A percentile compares a stretch with the other conserved stretches of the same genome.
Evolutionary conservation across 2,797 vertebrate genomes (phyloP).

Genomic region (Sebastes reedi): DNA sequence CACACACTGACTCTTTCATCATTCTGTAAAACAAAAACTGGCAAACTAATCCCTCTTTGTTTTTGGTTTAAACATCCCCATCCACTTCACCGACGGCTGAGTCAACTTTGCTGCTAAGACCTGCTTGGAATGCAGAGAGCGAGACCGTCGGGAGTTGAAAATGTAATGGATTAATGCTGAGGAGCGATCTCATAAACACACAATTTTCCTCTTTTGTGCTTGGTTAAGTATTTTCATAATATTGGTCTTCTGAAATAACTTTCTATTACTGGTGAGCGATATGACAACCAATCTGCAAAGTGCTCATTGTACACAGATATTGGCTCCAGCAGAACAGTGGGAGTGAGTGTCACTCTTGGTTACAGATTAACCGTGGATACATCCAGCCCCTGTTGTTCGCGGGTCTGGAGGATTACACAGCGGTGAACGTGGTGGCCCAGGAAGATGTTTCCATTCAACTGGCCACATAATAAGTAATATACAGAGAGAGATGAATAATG

Average conservation of each 20-base stretch:
- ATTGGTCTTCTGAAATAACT: constrained; percentile 29
- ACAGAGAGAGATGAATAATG: constrained; percentile 4
- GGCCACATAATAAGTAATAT: constrained; percentile 8
- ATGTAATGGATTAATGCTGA: constrained; percentile 22
- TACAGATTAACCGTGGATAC: constrained; percentile 43
- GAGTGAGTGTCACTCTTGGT: constrained; percentile 35
- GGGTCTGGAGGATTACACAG: constrained; percentile 55
- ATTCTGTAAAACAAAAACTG: constrained; percentile 27
- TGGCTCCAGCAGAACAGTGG: constrained; percentile 14
- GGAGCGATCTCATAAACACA: constrained; percentile 11
- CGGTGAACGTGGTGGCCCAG: constrained; percentile 2
- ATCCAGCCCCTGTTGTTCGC: constrained; percentile 31
- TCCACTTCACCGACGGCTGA: constrained; percentile 13
- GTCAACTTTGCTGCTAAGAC: constrained; percentile 31
- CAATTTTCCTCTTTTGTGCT: constrained; percentile 26
- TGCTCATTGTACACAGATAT: constrained; percentile 19
- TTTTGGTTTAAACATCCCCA: constrained; percentile 11
- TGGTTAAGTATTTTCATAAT: constrained; percentile 34
- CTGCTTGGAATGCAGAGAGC: constrained; percentile 20
- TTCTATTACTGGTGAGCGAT: constrained; percentile 17
- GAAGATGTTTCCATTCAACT: constrained; percentile 22
- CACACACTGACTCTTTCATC: constrained; percentile 26
- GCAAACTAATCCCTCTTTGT: constrained; percentile 22
- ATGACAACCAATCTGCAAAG: constrained; percentile 31
- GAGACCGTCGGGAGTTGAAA: neutral